Conservation (phyloP, 2,113 vertebrate species). For the Helogale parvula region DNA sequence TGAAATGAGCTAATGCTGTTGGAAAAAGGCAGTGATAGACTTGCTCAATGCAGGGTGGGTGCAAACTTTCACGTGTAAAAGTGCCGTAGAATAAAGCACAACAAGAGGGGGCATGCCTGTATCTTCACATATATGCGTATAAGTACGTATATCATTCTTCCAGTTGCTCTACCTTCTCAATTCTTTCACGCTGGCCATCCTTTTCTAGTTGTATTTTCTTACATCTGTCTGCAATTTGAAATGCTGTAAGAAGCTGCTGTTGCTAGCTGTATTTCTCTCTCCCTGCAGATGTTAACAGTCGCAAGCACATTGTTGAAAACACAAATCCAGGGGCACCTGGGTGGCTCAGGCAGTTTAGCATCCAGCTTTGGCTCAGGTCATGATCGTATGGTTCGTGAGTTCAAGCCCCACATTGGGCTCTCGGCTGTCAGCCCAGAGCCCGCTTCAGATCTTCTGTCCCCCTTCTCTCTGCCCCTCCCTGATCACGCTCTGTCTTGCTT, state of each 20-base stretch:
- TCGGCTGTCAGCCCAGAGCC: too few species aligned
- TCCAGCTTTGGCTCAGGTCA: too few species aligned
- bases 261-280: fast-evolving
- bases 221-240: neutral
- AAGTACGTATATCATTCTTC: neutral
- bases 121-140: neutral
- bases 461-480: too few species aligned
- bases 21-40: neutral
- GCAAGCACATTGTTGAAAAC: neutral
- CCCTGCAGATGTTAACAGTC: neutral
- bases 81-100: neutral
- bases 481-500: too few species aligned
- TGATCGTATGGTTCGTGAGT: too few species aligned
- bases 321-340: neutral
- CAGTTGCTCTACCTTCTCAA: neutral
- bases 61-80: neutral
- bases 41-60: neutral
- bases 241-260: fast-evolving
- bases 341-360: too few species aligned
- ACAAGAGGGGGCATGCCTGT: neutral
- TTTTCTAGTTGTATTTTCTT: neutral
- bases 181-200: neutral
- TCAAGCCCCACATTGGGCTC: too few species aligned
- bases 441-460: too few species aligned
- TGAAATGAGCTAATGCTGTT: neutral